Conservation (phyloP, 37 sponge, comb jelly and placozoan species). For the Axinella damicornis region DNA sequence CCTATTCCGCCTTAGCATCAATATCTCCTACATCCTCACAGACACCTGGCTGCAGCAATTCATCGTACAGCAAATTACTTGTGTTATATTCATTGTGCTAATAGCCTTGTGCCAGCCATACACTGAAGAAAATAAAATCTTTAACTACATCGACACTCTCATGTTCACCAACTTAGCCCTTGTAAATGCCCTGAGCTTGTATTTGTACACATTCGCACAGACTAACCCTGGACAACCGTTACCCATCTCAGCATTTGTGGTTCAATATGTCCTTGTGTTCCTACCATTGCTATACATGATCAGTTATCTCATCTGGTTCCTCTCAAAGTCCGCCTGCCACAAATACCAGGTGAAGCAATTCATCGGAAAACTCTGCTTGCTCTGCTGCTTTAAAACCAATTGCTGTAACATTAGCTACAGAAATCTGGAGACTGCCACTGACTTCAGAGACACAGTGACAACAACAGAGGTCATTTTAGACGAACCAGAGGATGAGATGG, state of each 20-base stretch:
- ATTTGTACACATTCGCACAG: conserved; percentile 17
- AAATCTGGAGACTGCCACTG: conserved; percentile 7
- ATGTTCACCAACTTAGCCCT: conserved; percentile 57
- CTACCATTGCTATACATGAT: conserved; percentile 49
- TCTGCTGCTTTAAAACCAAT: not conserved
- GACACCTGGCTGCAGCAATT: conserved; percentile 16
- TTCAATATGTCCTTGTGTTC: conserved; percentile 38
- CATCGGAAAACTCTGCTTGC: not conserved
- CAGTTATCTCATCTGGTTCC: conserved; percentile 27
- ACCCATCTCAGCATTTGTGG: not conserved
- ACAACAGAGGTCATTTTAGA: no score
- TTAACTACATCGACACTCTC: conserved; percentile 51
- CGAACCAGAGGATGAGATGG: no score
- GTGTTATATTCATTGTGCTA: not conserved
- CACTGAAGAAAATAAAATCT: not conserved
- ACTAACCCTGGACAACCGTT: not conserved
- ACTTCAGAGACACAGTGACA: no score
- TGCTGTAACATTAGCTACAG: not conserved
- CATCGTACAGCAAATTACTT: conserved; percentile 14
- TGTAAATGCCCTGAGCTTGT: conserved; percentile 45
- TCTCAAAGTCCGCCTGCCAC: no score
- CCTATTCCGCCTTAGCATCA: conserved; percentile 44
- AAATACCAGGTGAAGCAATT: no score
- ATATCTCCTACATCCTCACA: conserved; percentile 12
- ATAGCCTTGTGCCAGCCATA: conserved; percentile 55